phyloP scores from a whole-genome alignment of 2,113 vertebrate species.

The Ceyx margarethae region DNA sequence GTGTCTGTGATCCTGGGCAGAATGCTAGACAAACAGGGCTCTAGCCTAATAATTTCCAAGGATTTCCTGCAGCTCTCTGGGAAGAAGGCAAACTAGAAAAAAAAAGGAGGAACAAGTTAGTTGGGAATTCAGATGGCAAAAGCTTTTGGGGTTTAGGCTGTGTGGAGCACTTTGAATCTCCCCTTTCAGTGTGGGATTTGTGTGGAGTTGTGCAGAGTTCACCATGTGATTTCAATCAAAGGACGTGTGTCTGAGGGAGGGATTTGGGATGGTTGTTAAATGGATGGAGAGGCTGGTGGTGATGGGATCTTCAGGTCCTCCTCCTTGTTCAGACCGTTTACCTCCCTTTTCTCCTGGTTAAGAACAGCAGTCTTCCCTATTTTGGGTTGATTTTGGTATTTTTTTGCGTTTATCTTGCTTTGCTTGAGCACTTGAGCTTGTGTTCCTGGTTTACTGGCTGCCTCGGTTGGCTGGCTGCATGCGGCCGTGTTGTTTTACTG shows the following conservation, averaged over 20 bases:
- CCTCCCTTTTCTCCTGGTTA: not conserved
- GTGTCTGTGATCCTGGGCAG: not conserved
- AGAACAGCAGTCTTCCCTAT: not conserved
- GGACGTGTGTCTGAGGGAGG: not conserved
- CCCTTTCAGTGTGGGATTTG: constrained; percentile 8
- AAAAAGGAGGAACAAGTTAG: not conserved
- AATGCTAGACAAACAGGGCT: not conserved
- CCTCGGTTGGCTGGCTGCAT: not conserved
- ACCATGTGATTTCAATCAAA: constrained; percentile 44
- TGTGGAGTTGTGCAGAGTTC: constrained; percentile 3
- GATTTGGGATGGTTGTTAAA: not conserved
- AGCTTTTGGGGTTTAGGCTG: constrained; percentile 12
- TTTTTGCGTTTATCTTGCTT: not conserved
- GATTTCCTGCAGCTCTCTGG: not conserved
- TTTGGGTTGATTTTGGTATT: not conserved
- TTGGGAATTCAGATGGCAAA: constrained; percentile 43
- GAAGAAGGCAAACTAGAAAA: not conserved
- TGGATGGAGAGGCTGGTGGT: not conserved
- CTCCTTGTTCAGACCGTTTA: not conserved
- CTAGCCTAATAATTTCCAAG: constrained; percentile 33
- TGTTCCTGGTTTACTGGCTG: not conserved
- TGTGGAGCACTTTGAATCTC: not conserved
- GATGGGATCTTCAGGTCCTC: not conserved
- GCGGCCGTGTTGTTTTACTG: not conserved
- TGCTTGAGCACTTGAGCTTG: not conserved